Base-by-base conservation (phyloP, 1,140 invertebrate genomes). In the Procambarus clarkii region DNA sequence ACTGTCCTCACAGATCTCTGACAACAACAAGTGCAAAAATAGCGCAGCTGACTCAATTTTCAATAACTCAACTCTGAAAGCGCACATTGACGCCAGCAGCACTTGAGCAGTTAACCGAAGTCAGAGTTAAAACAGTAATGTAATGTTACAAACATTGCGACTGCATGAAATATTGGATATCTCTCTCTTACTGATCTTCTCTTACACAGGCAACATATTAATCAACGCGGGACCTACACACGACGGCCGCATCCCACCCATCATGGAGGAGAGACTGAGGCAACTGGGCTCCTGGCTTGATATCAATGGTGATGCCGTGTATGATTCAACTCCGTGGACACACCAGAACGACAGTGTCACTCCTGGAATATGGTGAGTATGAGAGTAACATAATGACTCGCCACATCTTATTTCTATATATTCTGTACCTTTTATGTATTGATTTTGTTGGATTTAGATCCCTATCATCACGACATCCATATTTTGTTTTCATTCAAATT, bases 161-260 rank as follows among this genome's bases (percentile, higher is more conserved):
- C 34, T 34, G 34, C 50, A 54, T 0, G 11, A 54, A 54, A 54
- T 34, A 34, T 34, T 34, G 34, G 34, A 54, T 11, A 54, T 8
- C 50, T 8, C 11, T 34, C 50, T 54, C 50, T 54, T 7, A 2
- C 76, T 45, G 8, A 18, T 18, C 34, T 50, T 44, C 46, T 0
- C 8, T 71, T 5, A n/a, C 13, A 48, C 4, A 88, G 86, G 86
- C 48, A 99, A 99, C 95, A 95, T 98, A 11, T 94, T 99, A 11
- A 96, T 99, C 93, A 99, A 99, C 94, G 96, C 99, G 34, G 98
- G 98, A 1, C 98, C 98, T 15, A 98, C 98, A 0, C 97, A 97
- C 93, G 97, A 98, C 93, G 98, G 98, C 4, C 96, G 96, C 4
- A 99, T 99, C 88, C 94, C 95, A 15, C 97, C 98, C 13, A 97